Base-by-base conservation (phyloP, 2,797 vertebrate genomes). In the Dendrocincla fuliginosa region DNA sequence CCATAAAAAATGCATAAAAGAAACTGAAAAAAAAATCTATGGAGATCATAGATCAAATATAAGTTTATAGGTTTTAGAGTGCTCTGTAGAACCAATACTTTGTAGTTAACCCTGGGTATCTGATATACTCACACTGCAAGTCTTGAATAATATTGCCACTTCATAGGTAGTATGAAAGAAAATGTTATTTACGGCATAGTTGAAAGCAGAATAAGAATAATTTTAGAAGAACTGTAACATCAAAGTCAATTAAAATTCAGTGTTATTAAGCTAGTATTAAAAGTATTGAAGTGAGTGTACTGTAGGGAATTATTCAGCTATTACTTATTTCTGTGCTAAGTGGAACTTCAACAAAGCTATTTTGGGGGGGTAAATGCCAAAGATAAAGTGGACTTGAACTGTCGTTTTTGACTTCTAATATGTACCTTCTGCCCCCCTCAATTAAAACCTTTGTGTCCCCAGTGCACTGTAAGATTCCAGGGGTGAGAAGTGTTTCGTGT, bases 161-260 rank as follows among this genome's bases (percentile, higher is more conserved):
- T 87, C 23, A 42, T 60, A 80, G 44, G 16, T 75, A 67, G 42
- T 49, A 61, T 49, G 49, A 79, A 89, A 55, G 25, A 69, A 94
- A 65, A 75, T 17, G 3, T 84, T 89, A 47, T 47, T 85, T 71
- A 39, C 18, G 16, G 30, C 33, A 49, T 35, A 74, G 27, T 18
- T 80, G 50, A 80, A 85, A 89, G 41, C 41, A 77, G 49, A 87
- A 25, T 59, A 83, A 42, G 27, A 30, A 35, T 87, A 1, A 12
- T 61, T 94, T 84, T 79, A 61, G 27, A 42, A 25, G 56, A 75
- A 67, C 44, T 42, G 16, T 59, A 57, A 50, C 2, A 0, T 61
- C 61, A 39, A 93, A 87, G 46, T 80, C 24, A 77, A 84, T 94
- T 91, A 95, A 81, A 89, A 93, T 61, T 78, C 33, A 55, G 5